Base-by-base conservation (phyloP, 2,113 vertebrate species). In the Kryptolebias marmoratus region DNA sequence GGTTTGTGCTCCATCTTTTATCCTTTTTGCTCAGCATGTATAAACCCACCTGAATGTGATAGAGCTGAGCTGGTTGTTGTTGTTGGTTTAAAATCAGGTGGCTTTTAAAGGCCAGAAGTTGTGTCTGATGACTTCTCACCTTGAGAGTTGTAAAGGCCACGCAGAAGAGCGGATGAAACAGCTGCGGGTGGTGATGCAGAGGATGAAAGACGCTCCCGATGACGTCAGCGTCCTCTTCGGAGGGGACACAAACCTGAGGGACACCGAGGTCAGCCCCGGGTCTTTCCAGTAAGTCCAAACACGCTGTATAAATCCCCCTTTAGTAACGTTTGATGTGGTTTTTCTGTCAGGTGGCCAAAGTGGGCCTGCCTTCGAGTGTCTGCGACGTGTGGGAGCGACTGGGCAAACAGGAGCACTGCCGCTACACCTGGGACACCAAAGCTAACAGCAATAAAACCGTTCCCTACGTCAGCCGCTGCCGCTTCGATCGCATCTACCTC, bases 171-270 rank as follows among this genome's bases (percentile, higher is more conserved):
- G 98, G 6, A 72, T 94, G 64, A 96, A 93, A 16, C 98, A 99
- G 74, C 90, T 99, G 66, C 88, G 87, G 16, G 78, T 89, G 11
- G 94, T 95, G 30, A 80, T 95, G 16, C 83, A 93, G 36, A 93
- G 86, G 87, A 96, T 97, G 73, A 91, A 81, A 39, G 87, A 95
- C 45, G 88, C 87, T 1, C 92, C 96, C 0, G 91, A 93, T 48
- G 93, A 95, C 7, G 69, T 92, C 55, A 95, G 95, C 0, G 93
- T 98, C 44, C 89, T 99, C 83, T 99, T 98, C 87, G 97, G 95
- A 68, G 97, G 98, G 1, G 97, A 99, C 83, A 99, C 97, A 50
- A 99, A 99, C 86, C 93, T 99, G 62, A 92, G 97, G 81, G 96
- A 98, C 60, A 64, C 88, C 0, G 98, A 99, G 94, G 97, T 97